These are phyloP conservation scores for Phalacrocorax aristotelis DNA, from an alignment of 2,113 vertebrate species.

Conservation along the genomic window DNA sequence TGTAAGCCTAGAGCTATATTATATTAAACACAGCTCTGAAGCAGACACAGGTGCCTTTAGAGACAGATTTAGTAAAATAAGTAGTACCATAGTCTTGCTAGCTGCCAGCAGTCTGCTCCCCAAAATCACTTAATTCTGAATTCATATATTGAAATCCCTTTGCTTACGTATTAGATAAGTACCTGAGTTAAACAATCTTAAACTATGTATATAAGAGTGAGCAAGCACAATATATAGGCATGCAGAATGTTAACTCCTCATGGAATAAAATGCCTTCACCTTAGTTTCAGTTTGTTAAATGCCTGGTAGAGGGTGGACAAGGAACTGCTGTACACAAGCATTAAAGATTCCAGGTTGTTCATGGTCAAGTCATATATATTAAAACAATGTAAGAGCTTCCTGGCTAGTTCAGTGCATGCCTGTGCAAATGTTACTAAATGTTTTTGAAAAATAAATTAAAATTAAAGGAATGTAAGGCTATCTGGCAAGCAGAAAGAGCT, in stretches of 20 bases:
- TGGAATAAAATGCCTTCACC: neutral
- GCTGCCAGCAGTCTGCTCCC: neutral
- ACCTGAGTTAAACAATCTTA: neutral
- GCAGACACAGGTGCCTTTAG: neutral
- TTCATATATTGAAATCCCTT: neutral
- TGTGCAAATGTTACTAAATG: neutral
- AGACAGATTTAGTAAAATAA: neutral
- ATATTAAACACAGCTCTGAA: neutral
- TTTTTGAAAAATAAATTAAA: neutral
- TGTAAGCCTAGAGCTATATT: neutral
- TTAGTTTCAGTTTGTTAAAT: neutral
- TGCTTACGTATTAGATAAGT: neutral
- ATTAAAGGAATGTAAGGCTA: neutral
- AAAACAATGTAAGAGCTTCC: neutral
- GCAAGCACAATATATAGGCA: neutral
- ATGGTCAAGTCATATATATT: neutral
- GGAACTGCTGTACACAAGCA: neutral
- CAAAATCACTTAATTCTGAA: neutral
- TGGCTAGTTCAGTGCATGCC: neutral
- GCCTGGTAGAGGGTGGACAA: neutral
- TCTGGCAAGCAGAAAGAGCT: neutral
- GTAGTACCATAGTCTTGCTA: neutral
- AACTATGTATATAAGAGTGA: fast-evolving
- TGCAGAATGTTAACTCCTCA: neutral
- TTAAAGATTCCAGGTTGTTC: neutral